A percentile compares a stretch with the other conserved stretches of the same genome.
phyloP scores from a whole-genome alignment of 2,113 vertebrate species.

The Poicephalus gulielmi region DNA sequence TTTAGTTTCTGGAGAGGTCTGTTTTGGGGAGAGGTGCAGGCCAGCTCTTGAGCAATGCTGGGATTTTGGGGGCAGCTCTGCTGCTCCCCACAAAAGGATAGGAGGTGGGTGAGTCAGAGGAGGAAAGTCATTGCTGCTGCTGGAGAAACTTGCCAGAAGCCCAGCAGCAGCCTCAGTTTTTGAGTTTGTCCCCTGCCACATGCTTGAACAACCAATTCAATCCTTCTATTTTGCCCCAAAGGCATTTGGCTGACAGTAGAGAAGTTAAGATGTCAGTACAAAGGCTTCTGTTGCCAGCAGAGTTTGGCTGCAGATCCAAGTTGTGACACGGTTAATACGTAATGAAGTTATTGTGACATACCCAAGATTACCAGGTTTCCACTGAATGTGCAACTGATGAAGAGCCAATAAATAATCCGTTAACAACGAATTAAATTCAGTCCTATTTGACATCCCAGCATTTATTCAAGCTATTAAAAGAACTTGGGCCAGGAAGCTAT shows the following conservation, averaged over 20 bases:
- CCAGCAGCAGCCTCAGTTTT: not conserved
- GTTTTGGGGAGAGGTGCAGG: not conserved
- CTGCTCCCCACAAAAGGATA: not conserved
- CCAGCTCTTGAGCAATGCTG: not conserved
- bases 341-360: constrained; percentile 18
- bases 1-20: not conserved
- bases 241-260: not conserved
- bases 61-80: not conserved
- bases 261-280: not conserved
- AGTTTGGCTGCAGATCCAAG: not conserved
- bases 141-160: not conserved
- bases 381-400: not conserved
- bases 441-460: not conserved
- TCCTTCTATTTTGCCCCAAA: not conserved
- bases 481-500: not conserved
- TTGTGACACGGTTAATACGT: not conserved
- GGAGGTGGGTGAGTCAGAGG: not conserved
- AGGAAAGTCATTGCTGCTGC: not conserved
- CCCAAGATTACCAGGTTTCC: not conserved
- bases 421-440: not conserved
- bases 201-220: not conserved
- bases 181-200: not conserved
- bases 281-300: not conserved
- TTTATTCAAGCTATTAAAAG: not conserved
- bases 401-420: constrained; percentile 35